Evolutionary conservation across 2,888 invertebrate species (phyloP).

Genomic region (Nineta flava): DNA sequence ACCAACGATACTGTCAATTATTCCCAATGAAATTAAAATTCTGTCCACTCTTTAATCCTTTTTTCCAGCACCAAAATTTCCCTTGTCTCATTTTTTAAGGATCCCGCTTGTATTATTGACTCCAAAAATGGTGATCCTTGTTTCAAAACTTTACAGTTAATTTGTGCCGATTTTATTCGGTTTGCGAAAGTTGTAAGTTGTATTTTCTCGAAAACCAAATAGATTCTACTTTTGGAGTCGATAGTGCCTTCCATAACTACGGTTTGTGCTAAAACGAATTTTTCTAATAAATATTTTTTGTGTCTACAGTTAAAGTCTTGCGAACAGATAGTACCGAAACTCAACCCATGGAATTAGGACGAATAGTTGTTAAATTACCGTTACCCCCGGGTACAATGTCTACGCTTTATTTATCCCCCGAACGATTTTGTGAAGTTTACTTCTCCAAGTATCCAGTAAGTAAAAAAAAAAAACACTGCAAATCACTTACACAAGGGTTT

Average conservation of each 20-base stretch:
- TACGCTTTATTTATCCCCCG: constrained; percentile 67
- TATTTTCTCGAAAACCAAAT: too few species aligned
- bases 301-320: constrained; percentile 43
- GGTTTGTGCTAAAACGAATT: background rate
- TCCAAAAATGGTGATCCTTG: too few species aligned
- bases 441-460: constrained; percentile 70
- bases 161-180: too few species aligned
- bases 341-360: constrained; percentile 55
- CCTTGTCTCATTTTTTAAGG: background rate
- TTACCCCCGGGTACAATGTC: constrained; percentile 79
- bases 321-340: constrained; percentile 54
- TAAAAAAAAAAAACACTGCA: too few species aligned
- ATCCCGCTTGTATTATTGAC: background rate
- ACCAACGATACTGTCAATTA: background rate
- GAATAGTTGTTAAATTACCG: constrained; percentile 70
- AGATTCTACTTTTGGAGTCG: too few species aligned
- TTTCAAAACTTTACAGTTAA: too few species aligned
- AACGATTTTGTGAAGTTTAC: constrained; percentile 64
- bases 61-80: constrained; percentile 19
- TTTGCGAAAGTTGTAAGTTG: too few species aligned
- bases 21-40: background rate
- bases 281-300: constrained; percentile 1
- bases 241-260: background rate
- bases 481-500: too few species aligned
- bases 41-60: background rate